Evolutionary conservation across 2,888 invertebrate species (phyloP).

Genomic region (Athetis lepigone): DNA sequence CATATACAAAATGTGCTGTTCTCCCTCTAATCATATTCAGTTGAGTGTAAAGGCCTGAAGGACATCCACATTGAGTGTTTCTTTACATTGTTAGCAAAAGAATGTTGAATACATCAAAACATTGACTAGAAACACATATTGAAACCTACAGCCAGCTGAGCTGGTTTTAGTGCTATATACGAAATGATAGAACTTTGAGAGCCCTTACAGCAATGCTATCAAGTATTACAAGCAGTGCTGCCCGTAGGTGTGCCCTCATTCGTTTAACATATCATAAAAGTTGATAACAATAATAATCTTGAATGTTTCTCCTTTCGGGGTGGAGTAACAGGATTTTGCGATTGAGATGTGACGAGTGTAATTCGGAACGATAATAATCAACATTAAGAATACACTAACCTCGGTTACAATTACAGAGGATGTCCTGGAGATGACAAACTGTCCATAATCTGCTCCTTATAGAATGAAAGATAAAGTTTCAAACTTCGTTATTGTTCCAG

Average conservation of each 20-base stretch:
- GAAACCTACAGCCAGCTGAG: not conserved
- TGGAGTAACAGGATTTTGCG: constrained; percentile 14
- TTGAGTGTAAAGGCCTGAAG: not conserved
- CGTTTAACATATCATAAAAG: constrained; percentile 16
- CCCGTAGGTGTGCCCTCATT: constrained; percentile 26
- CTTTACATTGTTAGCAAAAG: not conserved
- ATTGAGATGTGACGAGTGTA: not conserved
- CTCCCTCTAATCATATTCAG: not conserved
- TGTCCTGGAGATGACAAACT: constrained; percentile 44
- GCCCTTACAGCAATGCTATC: not conserved
- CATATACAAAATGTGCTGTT: too few species aligned
- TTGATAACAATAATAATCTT: constrained; percentile 29
- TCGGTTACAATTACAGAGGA: constrained; percentile 26
- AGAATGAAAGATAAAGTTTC: constrained; percentile 44
- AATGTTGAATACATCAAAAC: too few species aligned
- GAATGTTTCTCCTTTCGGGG: constrained; percentile 8
- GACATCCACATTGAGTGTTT: not conserved
- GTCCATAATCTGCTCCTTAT: constrained; percentile 34
- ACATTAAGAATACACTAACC: constrained; percentile 33
- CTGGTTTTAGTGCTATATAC: not conserved
- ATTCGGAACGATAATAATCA: not conserved
- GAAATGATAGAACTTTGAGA: not conserved
- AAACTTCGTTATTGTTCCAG: constrained; percentile 36
- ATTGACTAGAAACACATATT: not conserved
- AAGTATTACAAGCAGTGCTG: not conserved